Percentiles rank a stretch among this genome's conserved stretches.
Conservation (phyloP, 1,140 invertebrate species). For the Hycleus phaleratus region DNA sequence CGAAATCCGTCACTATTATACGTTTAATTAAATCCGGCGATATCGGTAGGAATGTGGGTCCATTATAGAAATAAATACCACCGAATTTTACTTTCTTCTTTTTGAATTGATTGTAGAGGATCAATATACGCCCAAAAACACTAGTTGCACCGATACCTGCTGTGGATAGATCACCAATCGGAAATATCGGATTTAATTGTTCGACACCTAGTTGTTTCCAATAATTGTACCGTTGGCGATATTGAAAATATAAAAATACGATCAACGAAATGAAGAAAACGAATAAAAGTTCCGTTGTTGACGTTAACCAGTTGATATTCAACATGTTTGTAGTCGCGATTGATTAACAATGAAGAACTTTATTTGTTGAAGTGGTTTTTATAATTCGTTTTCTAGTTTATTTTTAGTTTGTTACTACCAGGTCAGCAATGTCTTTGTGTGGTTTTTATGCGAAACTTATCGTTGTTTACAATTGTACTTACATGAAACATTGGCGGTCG, state of each 20-base stretch:
- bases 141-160: conserved; percentile 1
- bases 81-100: conserved; percentile 19
- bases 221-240: conserved; percentile 9
- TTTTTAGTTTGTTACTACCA: no score
- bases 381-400: no score
- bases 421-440: no score
- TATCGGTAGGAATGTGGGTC: conserved; percentile 25
- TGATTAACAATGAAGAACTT: no score
- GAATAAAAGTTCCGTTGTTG: neutral
- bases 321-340: no score
- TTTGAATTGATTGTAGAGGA: conserved; percentile 33
- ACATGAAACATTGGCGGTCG: no score
- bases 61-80: conserved; percentile 13
- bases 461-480: no score
- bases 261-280: conserved; percentile 1
- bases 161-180: conserved; percentile 12
- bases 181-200: conserved; percentile 15
- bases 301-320: no score
- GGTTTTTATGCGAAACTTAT: no score
- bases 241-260: neutral
- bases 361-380: no score
- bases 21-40: conserved; percentile 45
- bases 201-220: conserved; percentile 20
- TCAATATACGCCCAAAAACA: conserved; percentile 5
- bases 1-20: conserved; percentile 45